phyloP scores from a whole-genome alignment of 2,113 vertebrate genomes.

The Corythornis cristatus region DNA sequence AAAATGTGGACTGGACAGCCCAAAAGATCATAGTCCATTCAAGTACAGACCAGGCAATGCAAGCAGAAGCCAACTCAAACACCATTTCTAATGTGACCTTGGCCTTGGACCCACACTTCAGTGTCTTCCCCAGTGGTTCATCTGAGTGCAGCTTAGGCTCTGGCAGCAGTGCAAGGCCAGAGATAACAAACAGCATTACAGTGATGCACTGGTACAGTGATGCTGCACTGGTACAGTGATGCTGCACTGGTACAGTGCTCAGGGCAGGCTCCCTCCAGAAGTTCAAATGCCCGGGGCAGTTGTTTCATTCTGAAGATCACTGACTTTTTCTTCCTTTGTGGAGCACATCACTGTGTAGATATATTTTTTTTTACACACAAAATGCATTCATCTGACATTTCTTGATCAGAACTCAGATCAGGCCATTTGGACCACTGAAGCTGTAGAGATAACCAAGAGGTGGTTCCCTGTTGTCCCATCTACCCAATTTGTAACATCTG shows the following conservation, averaged over 20 bases:
- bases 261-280: not conserved
- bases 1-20: not conserved
- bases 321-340: not conserved
- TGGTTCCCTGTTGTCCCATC: not conserved
- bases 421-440: not conserved
- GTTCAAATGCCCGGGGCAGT: not conserved
- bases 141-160: not conserved
- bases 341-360: not conserved
- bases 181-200: not conserved
- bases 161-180: not conserved
- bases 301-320: not conserved
- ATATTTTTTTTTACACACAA: not conserved
- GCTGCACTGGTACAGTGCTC: not conserved
- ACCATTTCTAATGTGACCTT: not conserved
- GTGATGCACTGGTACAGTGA: not conserved
- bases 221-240: not conserved
- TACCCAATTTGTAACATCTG: not conserved
- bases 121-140: not conserved
- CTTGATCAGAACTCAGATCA: not conserved
- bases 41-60: not conserved
- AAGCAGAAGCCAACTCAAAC: not conserved
- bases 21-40: not conserved
- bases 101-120: not conserved
- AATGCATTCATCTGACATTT: not conserved
- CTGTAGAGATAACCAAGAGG: not conserved